A percentile compares a stretch with the other conserved stretches of the same genome.
Conservation (phyloP, 2,888 invertebrate genomes). For the Chesias legatella region DNA sequence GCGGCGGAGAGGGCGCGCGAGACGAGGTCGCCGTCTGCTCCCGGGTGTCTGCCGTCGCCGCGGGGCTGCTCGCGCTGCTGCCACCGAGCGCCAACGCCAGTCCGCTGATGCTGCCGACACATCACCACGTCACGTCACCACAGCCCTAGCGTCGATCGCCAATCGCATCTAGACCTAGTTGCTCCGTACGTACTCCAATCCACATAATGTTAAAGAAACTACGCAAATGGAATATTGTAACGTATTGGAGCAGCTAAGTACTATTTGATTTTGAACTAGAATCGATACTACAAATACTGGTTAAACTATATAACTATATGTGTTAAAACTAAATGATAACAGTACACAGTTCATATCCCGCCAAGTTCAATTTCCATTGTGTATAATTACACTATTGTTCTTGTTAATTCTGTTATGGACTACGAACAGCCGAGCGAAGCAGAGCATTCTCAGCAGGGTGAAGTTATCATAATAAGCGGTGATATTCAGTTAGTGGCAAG, state of each 20-base stretch:
- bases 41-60: constrained; percentile 49
- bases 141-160: constrained; percentile 60
- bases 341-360: constrained; percentile 52
- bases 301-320: constrained; percentile 35
- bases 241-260: constrained; percentile 69
- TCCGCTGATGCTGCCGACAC: constrained; percentile 80
- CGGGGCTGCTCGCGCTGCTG: constrained; percentile 68
- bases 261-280: constrained; percentile 47
- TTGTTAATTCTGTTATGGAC: constrained; percentile 38
- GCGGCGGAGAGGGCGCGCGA: constrained; percentile 71
- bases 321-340: constrained; percentile 38
- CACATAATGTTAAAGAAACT: too few species aligned
- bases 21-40: constrained; percentile 68
- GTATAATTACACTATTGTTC: constrained; percentile 29
- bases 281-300: constrained; percentile 38
- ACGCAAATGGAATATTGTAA: constrained; percentile 24
- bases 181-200: constrained; percentile 62
- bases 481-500: constrained; percentile 78
- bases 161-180: constrained; percentile 55
- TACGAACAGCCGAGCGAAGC: constrained; percentile 71
- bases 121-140: constrained; percentile 78
- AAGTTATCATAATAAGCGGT: constrained; percentile 73
- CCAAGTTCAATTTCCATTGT: constrained; percentile 47
- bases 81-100: constrained; percentile 79
- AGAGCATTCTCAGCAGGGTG: constrained; percentile 78